Base-by-base conservation (phyloP, 2,797 vertebrate species). In the Liasis olivaceus region DNA sequence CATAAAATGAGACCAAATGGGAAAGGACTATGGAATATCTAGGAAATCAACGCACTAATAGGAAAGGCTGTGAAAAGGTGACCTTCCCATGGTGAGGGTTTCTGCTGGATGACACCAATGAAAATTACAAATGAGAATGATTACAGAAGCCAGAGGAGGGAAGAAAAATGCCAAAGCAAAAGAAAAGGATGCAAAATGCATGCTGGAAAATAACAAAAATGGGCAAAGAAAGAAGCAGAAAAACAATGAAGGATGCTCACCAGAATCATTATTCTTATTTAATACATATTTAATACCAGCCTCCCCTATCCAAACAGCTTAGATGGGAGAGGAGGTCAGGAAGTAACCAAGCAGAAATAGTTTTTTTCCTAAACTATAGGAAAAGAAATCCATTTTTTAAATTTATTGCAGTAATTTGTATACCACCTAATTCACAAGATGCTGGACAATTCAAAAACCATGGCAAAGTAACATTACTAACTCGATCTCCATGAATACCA, bases 201-300 rank as follows among this genome's bases (percentile, higher is more conserved):
- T 92, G 69, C 85, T 92, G 94, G 94, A 63, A 59, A 96, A 85
- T 59, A 88, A 94, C 85, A 94, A 95, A 42, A 84, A 93, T 85
- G 89, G 31, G 17, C 93, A 93, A 95, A 93, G 96, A 92, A 85
- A 93, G 95, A 94, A 3, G 69, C 93, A 89, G 94, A 92, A 94
- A 95, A 95, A 42, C 0, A 96, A 91, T 87, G 88, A 66, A 93
- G 47, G 0, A 0, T 94, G 89, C 85, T 95, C 87, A 85, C 84
- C 94, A 56, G 58, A 63, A 77, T 69, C 20, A 51, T 36, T 17
- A 26, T 22, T 63, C 60, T 54, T 92, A 81, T 92, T 56, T 56
- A 92, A 66, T 36, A 31, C 36, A 59, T 24, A 69, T 66, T 59
- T 54, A 66, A 56, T 69, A 63, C 36, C 88, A 92, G 22, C 31